These are phyloP conservation scores for Centropus unirufus DNA, from an alignment of 2,113 vertebrate genomes.

Conservation along the genomic window DNA sequence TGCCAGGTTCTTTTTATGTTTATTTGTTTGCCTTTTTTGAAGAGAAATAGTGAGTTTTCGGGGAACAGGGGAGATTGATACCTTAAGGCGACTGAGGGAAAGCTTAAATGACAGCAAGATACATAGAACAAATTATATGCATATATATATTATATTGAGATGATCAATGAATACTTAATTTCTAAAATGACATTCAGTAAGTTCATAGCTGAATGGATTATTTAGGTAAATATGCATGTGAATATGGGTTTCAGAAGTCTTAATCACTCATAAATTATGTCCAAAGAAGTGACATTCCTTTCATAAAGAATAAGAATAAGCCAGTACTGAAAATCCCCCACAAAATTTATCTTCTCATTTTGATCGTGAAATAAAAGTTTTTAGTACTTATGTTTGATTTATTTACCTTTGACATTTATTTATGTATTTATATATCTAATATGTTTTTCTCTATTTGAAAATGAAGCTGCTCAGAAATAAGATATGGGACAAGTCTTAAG, in stretches of 20 bases:
- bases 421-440: not conserved
- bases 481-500: not conserved
- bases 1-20: not conserved
- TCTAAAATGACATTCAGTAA: not conserved
- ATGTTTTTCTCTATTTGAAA: not conserved
- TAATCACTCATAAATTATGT: not conserved
- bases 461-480: not conserved
- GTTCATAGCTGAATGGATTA: not conserved
- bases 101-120: not conserved
- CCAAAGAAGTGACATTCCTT: not conserved
- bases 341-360: not conserved
- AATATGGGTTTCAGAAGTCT: not conserved
- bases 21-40: not conserved
- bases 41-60: not conserved
- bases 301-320: not conserved
- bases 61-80: not conserved
- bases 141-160: not conserved
- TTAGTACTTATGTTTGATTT: not conserved
- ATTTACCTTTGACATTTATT: not conserved
- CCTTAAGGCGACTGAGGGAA: not conserved
- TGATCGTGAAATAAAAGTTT: not conserved
- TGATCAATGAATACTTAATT: not conserved
- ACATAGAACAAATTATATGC: not conserved
- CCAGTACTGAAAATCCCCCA: not conserved
- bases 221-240: not conserved